phyloP scores from a whole-genome alignment of 1,140 invertebrate genomes.

The Monomorium pharaonis region DNA sequence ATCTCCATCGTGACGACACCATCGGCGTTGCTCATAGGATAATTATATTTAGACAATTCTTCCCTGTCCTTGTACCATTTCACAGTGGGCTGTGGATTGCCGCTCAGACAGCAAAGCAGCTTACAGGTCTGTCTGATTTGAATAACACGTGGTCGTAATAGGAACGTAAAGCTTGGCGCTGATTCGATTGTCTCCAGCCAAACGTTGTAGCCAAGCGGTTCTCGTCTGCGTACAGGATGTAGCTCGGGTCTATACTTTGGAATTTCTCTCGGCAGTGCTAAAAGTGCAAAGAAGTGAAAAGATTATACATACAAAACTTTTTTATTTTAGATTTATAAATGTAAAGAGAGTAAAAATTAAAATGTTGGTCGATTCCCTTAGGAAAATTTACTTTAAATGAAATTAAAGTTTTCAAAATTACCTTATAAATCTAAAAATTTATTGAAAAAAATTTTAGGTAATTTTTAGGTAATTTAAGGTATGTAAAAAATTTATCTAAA shows the following conservation, averaged over 20 bases:
- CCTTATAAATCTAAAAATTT: no score
- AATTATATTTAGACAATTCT: slow-evolving; percentile 96
- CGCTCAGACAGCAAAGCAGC: slow-evolving; percentile 97
- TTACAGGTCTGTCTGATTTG: slow-evolving; percentile 98
- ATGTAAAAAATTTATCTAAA: no score
- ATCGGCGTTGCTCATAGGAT: slow-evolving; percentile 94
- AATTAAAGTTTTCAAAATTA: no score
- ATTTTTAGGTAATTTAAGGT: no score
- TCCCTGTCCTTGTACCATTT: slow-evolving; percentile 96
- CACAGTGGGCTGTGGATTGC: slow-evolving; percentile 96
- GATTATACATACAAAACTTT: not conserved
- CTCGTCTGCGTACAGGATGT: slow-evolving; percentile 90
- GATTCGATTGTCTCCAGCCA: slow-evolving; percentile 96
- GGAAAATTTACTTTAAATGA: no score
- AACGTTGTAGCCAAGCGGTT: slow-evolving; percentile 93
- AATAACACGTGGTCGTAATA: slow-evolving; percentile 98
- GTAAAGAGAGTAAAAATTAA: not conserved
- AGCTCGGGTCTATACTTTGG: slow-evolving; percentile 92
- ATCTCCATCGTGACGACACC: slow-evolving; percentile 99
- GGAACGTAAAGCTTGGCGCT: slow-evolving; percentile 98
- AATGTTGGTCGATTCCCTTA: no score
- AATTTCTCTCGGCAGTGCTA: slow-evolving; percentile 93
- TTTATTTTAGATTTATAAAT: slow-evolving; percentile 31
- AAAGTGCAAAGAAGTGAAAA: slow-evolving; percentile 53
- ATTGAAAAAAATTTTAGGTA: no score